A percentile compares a stretch with the other conserved stretches of the same genome.
These are phyloP conservation scores for Myiopsitta monachus DNA, from an alignment of 2,113 vertebrate genomes.

Conservation along the genomic window DNA sequence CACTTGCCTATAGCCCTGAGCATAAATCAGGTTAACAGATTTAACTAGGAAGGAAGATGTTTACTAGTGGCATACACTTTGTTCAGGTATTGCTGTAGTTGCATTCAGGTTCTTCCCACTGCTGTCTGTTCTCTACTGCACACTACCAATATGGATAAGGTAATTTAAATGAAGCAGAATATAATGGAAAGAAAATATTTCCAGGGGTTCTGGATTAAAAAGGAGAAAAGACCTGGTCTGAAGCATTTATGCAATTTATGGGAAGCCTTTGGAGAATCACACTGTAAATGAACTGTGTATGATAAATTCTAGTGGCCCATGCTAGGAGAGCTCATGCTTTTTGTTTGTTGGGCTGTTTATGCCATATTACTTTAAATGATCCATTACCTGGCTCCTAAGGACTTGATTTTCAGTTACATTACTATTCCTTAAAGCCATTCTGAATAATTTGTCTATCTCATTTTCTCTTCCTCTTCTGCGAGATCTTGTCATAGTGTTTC, in stretches of 20 bases:
- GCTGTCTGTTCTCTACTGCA: background rate
- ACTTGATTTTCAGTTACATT: background rate
- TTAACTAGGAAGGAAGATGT: background rate
- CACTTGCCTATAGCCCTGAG: background rate
- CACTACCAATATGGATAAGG: background rate
- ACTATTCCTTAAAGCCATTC: background rate
- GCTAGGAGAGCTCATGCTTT: background rate
- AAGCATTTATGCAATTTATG: background rate
- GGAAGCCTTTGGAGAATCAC: background rate
- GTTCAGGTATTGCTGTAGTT: background rate
- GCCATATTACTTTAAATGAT: background rate
- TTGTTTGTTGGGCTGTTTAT: background rate
- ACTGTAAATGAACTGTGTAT: background rate
- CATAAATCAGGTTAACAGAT: background rate
- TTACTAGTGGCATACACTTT: background rate
- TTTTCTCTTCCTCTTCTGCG: background rate
- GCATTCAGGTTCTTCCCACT: background rate
- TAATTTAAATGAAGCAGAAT: background rate
- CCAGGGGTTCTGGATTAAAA: background rate
- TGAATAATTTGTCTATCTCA: background rate
- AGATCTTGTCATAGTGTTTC: background rate
- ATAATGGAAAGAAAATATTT: background rate
- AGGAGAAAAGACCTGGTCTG: accelerated
- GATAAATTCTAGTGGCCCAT: background rate
- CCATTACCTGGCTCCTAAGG: background rate